phyloP scores from a whole-genome alignment of 2,113 vertebrate species.

The Microcebus murinus region DNA sequence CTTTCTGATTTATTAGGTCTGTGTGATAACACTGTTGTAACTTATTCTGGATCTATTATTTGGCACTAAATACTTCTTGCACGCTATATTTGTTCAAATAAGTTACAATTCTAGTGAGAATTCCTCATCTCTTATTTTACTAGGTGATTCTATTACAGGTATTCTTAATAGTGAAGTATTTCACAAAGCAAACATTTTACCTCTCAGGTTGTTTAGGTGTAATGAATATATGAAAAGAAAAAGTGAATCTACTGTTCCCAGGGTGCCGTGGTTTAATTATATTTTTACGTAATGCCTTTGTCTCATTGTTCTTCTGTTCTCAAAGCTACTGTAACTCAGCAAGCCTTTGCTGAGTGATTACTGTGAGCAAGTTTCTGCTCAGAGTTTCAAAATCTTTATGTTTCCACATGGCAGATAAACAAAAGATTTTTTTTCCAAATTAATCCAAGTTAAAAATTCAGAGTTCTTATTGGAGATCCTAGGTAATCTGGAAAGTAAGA shows the following conservation, averaged over 20 bases:
- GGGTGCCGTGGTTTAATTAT: background rate
- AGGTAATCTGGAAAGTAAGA: background rate
- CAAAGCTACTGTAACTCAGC: background rate
- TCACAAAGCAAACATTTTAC: background rate
- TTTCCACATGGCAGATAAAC: background rate
- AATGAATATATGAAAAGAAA: background rate
- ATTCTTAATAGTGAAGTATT: background rate
- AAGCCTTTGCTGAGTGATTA: background rate
- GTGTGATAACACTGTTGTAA: background rate
- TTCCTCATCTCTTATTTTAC: background rate
- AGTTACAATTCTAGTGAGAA: background rate
- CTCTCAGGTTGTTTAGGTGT: background rate
- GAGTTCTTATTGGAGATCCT: background rate
- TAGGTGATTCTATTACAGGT: background rate
- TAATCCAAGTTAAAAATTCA: slow-evolving; percentile 9
- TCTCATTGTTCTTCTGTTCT: background rate
- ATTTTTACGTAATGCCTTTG: background rate
- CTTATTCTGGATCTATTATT: background rate
- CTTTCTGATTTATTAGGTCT: background rate
- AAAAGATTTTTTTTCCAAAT: background rate
- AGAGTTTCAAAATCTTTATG: background rate
- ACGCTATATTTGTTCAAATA: background rate
- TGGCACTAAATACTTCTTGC: background rate
- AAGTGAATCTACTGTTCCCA: background rate
- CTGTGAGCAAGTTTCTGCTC: background rate